phyloP scores from a whole-genome alignment of 2,888 invertebrate genomes.

The Agapetus fuscipes region DNA sequence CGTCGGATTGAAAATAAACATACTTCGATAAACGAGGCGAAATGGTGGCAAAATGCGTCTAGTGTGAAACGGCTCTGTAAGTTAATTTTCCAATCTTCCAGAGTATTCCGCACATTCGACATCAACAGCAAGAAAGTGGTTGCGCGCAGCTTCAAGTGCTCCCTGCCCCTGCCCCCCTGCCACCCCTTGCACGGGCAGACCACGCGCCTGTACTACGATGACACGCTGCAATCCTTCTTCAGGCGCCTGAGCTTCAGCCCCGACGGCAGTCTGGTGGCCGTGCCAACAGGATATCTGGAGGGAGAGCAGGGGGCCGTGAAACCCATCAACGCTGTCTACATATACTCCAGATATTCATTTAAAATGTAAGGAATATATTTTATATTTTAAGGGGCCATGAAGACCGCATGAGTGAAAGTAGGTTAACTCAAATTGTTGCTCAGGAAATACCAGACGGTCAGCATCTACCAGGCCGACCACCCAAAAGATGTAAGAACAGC shows the following conservation, averaged over 20 bases:
- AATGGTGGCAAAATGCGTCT: too few species aligned
- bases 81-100: too few species aligned
- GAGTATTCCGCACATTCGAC: constrained; percentile 61
- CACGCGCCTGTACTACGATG: constrained; percentile 77
- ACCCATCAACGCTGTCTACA: constrained; percentile 47
- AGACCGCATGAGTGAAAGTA: too few species aligned
- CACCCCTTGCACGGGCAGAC: constrained; percentile 52
- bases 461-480: too few species aligned
- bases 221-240: constrained; percentile 90
- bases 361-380: constrained; percentile 40
- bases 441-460: too few species aligned
- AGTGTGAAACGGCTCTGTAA: too few species aligned
- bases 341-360: constrained; percentile 49
- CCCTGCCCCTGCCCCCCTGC: constrained; percentile 42
- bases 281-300: constrained; percentile 81
- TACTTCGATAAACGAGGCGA: too few species aligned
- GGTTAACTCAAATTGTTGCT: too few species aligned
- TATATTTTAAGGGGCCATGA: too few species aligned
- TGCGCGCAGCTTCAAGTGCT: constrained; percentile 56
- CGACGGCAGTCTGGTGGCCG: constrained; percentile 83
- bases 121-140: constrained; percentile 55
- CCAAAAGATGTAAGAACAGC: too few species aligned
- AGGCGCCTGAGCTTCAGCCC: constrained; percentile 83
- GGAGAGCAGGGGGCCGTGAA: constrained; percentile 54
- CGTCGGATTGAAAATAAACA: too few species aligned